Evolutionary conservation across 2,113 vertebrate species (phyloP).

Genomic region (Equus quagga): DNA sequence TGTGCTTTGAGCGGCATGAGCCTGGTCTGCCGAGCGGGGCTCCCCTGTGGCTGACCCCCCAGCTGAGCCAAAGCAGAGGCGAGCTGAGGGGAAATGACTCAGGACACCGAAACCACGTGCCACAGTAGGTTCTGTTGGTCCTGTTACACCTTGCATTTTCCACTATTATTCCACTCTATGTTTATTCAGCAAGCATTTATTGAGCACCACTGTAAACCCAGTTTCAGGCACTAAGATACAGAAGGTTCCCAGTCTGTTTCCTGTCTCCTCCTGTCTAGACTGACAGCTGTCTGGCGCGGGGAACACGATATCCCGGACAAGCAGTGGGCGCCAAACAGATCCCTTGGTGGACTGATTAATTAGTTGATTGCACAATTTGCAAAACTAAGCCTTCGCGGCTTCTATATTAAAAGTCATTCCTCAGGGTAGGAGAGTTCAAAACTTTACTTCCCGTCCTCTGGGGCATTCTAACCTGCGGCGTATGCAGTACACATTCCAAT

Average conservation of each 20-base stretch:
- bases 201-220: not conserved
- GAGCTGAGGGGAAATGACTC: not conserved
- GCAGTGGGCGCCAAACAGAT: not conserved
- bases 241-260: not conserved
- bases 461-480: slow-evolving; percentile 29
- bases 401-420: slow-evolving; percentile 49
- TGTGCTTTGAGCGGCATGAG: not conserved
- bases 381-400: slow-evolving; percentile 7
- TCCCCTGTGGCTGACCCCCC: rapidly evolving
- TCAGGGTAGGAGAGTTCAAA: slow-evolving; percentile 42
- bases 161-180: not conserved
- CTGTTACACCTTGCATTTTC: not conserved
- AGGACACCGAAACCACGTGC: too few species aligned
- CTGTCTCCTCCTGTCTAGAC: not conserved
- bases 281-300: not conserved
- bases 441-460: slow-evolving; percentile 41
- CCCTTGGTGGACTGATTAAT: slow-evolving; percentile 11
- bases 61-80: not conserved
- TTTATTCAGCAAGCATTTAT: not conserved
- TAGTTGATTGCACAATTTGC: slow-evolving; percentile 52
- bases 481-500: slow-evolving; percentile 59
- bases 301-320: not conserved
- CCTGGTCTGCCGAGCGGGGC: not conserved
- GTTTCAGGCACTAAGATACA: not conserved
- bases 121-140: not conserved